Evolutionary conservation across 2,888 invertebrate genomes (phyloP).

Genomic region (Drosophila paranaensis): DNA sequence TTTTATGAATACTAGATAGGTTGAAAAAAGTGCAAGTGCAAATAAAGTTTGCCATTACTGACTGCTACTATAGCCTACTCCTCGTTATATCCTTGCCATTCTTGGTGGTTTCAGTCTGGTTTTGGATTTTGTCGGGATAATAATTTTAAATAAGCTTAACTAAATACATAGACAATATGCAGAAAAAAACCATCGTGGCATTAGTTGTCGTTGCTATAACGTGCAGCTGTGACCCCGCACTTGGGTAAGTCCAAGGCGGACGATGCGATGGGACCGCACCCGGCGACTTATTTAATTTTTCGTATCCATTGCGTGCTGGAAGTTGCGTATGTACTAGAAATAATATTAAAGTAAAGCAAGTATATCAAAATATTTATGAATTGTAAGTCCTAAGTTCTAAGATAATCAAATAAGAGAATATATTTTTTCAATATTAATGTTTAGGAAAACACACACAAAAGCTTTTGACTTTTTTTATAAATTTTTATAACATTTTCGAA

Average conservation of each 20-base stretch:
- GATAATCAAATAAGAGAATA: neutral
- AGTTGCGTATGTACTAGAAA: slow-evolving; percentile 81
- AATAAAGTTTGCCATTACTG: slow-evolving; percentile 6
- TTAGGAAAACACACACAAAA: too few relatives aligned
- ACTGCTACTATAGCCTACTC: neutral
- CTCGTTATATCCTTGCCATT: neutral
- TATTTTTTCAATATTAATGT: neutral
- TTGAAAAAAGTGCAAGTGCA: slow-evolving; percentile 17
- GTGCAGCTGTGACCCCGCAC: slow-evolving; percentile 64
- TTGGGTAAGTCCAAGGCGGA: slow-evolving; percentile 82
- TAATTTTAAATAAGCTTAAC: slow-evolving; percentile 71
- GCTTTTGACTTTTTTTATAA: too few relatives aligned
- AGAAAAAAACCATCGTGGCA: slow-evolving; percentile 63
- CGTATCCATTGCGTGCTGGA: slow-evolving; percentile 81
- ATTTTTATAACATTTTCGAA: too few relatives aligned
- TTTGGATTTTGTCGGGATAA: slow-evolving; percentile 55
- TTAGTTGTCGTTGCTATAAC: slow-evolving; percentile 50
- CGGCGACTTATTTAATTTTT: slow-evolving; percentile 80
- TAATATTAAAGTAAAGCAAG: neutral
- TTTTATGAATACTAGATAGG: slow-evolving; percentile 7
- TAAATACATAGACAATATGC: slow-evolving; percentile 61
- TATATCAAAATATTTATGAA: neutral
- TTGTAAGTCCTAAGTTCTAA: too few relatives aligned
- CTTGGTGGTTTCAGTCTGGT: slow-evolving; percentile 22
- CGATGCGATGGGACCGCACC: slow-evolving; percentile 81